A percentile compares a stretch with the other conserved stretches of the same genome.
Evolutionary conservation across 1,140 invertebrate genomes (phyloP).

Genomic region (Aleiodes sp.): DNA sequence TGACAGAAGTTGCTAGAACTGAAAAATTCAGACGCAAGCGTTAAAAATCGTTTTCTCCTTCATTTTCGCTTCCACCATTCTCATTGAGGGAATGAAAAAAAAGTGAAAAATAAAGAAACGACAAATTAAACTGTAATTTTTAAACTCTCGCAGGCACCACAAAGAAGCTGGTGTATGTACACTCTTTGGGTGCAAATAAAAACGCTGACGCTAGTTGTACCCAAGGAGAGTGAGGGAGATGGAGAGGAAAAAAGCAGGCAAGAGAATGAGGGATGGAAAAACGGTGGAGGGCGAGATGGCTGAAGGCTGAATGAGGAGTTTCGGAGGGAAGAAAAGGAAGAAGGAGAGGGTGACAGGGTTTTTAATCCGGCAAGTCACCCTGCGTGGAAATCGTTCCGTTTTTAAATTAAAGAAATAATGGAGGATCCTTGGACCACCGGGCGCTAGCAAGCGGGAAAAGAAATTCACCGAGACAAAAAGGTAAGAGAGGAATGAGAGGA

Average conservation of each 20-base stretch:
- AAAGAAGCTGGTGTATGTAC: background rate
- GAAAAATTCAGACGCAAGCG: background rate
- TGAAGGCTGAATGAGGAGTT: constrained; percentile 9
- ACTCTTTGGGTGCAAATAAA: background rate
- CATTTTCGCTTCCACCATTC: background rate
- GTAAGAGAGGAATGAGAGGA: constrained; percentile 33
- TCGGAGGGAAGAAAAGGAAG: background rate
- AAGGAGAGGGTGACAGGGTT: constrained; percentile 39
- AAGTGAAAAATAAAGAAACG: background rate
- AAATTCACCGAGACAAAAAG: constrained; percentile 28
- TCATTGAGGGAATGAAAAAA: background rate
- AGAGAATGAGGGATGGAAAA: background rate
- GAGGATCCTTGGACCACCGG: constrained; percentile 39
- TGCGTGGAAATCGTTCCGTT: constrained; percentile 54
- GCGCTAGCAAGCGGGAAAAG: constrained; percentile 18
- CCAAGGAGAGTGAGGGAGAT: constrained; percentile 1
- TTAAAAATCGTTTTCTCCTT: background rate
- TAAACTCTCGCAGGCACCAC: background rate
- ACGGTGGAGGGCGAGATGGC: background rate
- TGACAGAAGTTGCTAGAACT: background rate
- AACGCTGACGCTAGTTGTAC: constrained; percentile 19
- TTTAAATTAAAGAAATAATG: constrained; percentile 62
- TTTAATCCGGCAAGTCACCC: constrained; percentile 55
- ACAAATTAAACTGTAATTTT: constrained; percentile 30
- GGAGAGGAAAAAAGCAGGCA: background rate